Evolutionary conservation across 2,797 vertebrate genomes (phyloP), one percentile per base, ranked within the genome.

Genomic region (Crenichthys baileyi): DNA sequence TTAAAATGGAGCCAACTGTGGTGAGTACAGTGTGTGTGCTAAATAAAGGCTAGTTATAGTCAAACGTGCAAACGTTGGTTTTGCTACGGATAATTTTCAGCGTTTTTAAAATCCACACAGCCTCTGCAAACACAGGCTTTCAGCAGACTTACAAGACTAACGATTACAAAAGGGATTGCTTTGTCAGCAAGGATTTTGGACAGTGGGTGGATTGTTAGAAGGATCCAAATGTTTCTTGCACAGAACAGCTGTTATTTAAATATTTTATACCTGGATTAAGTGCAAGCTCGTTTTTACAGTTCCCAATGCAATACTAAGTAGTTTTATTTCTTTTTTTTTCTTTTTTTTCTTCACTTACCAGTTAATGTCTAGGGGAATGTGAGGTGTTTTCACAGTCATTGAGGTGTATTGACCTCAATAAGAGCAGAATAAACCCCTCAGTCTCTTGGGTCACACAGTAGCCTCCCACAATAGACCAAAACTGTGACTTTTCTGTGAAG

Each of bases 321-420:
- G 11, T 6, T 0, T 8, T 76, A 16, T 1, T 26, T 80, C n/a
- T 72, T 78, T 16, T 63, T 76, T 72, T 0, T 8, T 75, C 20
- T 1, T 26, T 80, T 29, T 16, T 63, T 76, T 72, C 56, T 70
- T 70, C 67, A 70, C 60, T 56, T 71, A 50, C 16, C 74, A 58
- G 41, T 78, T 73, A 78, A 73, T 61, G 50, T 63, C 67, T 55
- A 16, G 61, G 75, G 63, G 80, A 83, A 79, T 68, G 8, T 39
- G 78, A 86, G 77, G 81, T 81, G 86, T 87, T 82, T 82, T 90
- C 55, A 77, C 84, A 79, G 75, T 84, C 78, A 80, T 9, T 79
- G 74, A 86, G 77, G 84, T 88, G 85, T 86, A 87, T 80, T 92
- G 85, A 94, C 88, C 91, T 88, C 74, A 82, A 90, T 92, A 89